Evolutionary conservation across 2,888 invertebrate species (phyloP).

Genomic region (Volucella inanis): DNA sequence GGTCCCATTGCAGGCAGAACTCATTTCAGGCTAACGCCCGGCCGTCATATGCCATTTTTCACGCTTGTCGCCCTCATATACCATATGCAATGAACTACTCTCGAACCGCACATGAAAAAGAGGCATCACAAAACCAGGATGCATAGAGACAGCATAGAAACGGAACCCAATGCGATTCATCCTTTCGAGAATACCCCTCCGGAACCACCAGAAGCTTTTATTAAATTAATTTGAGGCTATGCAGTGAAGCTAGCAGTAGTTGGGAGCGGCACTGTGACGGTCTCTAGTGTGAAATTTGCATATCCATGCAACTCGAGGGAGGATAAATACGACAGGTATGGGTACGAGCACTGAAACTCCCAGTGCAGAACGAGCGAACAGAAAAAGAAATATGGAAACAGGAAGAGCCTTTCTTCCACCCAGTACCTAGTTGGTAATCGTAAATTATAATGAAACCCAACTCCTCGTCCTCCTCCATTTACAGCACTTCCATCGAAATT

Average conservation of each 20-base stretch:
- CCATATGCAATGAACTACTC: conserved; percentile 46
- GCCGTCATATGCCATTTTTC: conserved; percentile 46
- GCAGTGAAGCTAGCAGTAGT: conserved; percentile 32
- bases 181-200: conserved; percentile 5
- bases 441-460: conserved; percentile 64
- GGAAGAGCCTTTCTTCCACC: conserved; percentile 62
- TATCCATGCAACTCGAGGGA: conserved; percentile 22
- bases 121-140: too few species aligned
- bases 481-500: conserved; percentile 13
- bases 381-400: conserved; percentile 21
- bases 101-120: not conserved
- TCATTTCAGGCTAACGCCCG: conserved; percentile 29
- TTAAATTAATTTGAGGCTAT: conserved; percentile 74
- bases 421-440: conserved; percentile 44
- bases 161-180: conserved; percentile 24
- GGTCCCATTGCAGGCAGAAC: not conserved
- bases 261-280: conserved; percentile 60
- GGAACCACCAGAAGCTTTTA: conserved; percentile 58
- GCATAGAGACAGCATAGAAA: conserved; percentile 5
- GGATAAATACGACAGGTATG: too few species aligned
- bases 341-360: not conserved
- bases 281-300: conserved; percentile 73
- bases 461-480: not conserved
- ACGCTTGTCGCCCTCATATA: conserved; percentile 54
- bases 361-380: conserved; percentile 2